phyloP scores from a whole-genome alignment of 2,113 vertebrate genomes.

The Mormyrus iriodes region DNA sequence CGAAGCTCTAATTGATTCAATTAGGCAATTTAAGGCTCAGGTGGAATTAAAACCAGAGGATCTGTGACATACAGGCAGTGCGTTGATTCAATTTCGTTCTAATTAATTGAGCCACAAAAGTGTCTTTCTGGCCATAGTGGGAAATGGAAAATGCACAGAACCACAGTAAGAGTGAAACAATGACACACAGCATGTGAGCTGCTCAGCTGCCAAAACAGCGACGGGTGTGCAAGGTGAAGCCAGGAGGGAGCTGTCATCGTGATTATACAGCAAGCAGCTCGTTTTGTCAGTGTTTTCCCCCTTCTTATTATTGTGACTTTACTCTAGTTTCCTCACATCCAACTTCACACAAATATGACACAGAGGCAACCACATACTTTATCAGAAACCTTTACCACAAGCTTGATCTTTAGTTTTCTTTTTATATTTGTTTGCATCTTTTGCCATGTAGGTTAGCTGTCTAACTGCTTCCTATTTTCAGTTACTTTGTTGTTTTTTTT shows the following conservation, averaged over 20 bases:
- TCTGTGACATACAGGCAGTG: not conserved
- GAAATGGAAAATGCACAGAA: not conserved
- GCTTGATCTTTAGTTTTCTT: not conserved
- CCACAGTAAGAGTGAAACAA: not conserved
- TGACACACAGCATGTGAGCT: not conserved
- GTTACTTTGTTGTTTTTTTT: not conserved
- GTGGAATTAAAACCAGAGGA: not conserved
- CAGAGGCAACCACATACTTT: not conserved
- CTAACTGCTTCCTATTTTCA: not conserved
- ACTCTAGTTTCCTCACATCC: not conserved
- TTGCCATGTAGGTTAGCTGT: not conserved
- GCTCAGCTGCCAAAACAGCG: not conserved
- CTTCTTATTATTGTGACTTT: not conserved
- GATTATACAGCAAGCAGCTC: not conserved
- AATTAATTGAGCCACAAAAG: conserved; percentile 2
- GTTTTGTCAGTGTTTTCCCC: not conserved
- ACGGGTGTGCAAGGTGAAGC: not conserved
- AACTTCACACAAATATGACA: not conserved
- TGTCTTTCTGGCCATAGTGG: not conserved
- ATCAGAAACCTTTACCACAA: not conserved
- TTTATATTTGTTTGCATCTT: not conserved
- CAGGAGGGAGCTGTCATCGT: not conserved
- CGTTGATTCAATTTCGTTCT: not conserved
- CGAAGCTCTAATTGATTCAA: conserved; percentile 7
- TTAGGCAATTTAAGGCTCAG: not conserved